Evolutionary conservation across 2,797 vertebrate genomes (phyloP).

Genomic region (Muraenolepis orangiensis): DNA sequence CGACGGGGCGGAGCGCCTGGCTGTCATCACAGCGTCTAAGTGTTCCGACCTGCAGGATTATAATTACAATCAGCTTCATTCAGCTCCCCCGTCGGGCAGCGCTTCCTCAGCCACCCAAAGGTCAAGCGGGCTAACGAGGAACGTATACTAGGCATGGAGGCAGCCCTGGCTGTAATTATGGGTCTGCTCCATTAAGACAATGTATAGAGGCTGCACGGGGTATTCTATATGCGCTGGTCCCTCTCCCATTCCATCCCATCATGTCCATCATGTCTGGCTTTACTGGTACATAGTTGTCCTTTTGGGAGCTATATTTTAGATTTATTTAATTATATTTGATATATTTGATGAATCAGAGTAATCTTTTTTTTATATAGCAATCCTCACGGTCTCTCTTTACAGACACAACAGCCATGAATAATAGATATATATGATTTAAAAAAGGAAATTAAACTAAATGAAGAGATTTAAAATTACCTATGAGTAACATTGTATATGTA

Average conservation of each 20-base stretch:
- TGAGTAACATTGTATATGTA: no score
- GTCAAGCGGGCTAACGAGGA: neutral
- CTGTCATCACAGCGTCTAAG: neutral
- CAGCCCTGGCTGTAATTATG: neutral
- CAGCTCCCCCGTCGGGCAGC: neutral
- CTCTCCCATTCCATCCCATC: no score
- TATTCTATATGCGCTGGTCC: neutral
- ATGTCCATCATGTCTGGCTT: neutral
- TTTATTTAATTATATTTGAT: no score
- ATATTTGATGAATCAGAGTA: neutral
- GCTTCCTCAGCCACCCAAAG: conserved; percentile 17
- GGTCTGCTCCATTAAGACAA: neutral
- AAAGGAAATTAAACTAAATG: no score
- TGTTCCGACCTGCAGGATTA: neutral
- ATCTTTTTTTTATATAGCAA: neutral
- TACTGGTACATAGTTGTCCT: neutral
- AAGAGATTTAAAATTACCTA: no score
- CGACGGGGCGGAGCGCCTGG: neutral
- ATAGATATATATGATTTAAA: no score
- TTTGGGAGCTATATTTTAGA: neutral
- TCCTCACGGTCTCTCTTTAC: no score
- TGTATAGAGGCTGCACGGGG: neutral
- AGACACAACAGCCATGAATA: no score
- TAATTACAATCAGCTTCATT: neutral
- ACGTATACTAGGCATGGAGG: no score